Conservation (phyloP, 2,797 vertebrate species). For the Phaenicophaeus curvirostris region DNA sequence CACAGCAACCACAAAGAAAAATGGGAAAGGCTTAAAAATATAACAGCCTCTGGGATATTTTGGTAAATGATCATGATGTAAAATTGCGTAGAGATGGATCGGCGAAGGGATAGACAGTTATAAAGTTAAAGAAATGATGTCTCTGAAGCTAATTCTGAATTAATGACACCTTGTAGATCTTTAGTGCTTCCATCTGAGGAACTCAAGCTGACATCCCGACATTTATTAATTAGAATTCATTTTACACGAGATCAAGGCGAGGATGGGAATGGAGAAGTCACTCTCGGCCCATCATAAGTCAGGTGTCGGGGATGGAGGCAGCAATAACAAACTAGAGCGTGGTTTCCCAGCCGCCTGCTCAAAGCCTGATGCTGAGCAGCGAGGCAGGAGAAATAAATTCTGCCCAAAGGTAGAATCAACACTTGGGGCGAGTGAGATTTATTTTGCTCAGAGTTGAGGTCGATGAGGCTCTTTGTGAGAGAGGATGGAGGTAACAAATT, state of each 20-base stretch:
- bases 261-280: background rate
- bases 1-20: constrained; percentile 25
- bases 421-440: background rate
- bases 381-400: background rate
- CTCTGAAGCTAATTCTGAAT: constrained; percentile 48
- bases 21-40: constrained; percentile 15
- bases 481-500: background rate
- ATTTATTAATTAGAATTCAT: constrained; percentile 43
- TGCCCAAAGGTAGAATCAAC: background rate
- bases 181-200: constrained; percentile 36
- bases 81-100: background rate
- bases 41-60: background rate
- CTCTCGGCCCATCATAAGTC: background rate
- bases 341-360: background rate
- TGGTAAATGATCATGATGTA: background rate
- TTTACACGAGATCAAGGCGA: background rate
- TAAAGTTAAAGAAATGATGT: constrained; percentile 57
- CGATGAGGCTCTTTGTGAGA: background rate
- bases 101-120: constrained; percentile 2
- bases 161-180: constrained; percentile 44
- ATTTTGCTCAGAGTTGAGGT: background rate
- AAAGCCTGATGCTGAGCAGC: background rate
- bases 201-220: background rate
- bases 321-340: accelerated
- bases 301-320: background rate